phyloP scores from a whole-genome alignment of 2,113 vertebrate species.

The Leptocoma aspasia region DNA sequence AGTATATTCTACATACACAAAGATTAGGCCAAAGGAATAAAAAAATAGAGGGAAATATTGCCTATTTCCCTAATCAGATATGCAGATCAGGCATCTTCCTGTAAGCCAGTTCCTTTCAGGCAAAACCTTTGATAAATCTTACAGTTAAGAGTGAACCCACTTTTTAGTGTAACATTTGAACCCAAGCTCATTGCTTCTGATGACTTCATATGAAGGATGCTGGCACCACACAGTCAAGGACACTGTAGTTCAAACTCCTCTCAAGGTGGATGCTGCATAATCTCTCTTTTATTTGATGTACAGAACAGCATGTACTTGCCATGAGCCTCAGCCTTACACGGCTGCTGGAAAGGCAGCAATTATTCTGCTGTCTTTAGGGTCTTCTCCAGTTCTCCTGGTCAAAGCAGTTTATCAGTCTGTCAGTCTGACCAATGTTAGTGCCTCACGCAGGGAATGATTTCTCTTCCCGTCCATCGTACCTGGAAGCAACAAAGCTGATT shows the following conservation, averaged over 20 bases:
- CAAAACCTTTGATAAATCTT: slow-evolving; percentile 28
- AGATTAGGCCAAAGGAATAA: background rate
- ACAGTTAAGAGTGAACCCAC: background rate
- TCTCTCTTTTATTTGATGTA: background rate
- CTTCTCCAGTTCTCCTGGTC: background rate
- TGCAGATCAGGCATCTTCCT: background rate
- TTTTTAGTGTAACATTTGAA: background rate
- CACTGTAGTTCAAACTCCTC: background rate
- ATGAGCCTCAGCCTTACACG: background rate
- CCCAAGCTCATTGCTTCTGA: background rate
- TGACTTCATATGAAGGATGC: slow-evolving; percentile 48
- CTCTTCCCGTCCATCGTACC: background rate
- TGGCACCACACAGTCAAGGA: slow-evolving; percentile 12
- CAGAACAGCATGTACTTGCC: background rate
- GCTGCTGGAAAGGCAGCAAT: background rate
- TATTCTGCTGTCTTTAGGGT: background rate
- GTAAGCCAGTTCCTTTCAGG: slow-evolving; percentile 22
- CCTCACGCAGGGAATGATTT: background rate
- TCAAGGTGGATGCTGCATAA: background rate
- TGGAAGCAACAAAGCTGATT: background rate
- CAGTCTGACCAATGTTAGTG: background rate
- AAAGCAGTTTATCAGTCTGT: background rate
- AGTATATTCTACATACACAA: background rate
- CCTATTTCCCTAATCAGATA: background rate
- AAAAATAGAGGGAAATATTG: background rate